Evolutionary conservation across 2,888 invertebrate genomes (phyloP).

Genomic region (Netelia fuscicornis): DNA sequence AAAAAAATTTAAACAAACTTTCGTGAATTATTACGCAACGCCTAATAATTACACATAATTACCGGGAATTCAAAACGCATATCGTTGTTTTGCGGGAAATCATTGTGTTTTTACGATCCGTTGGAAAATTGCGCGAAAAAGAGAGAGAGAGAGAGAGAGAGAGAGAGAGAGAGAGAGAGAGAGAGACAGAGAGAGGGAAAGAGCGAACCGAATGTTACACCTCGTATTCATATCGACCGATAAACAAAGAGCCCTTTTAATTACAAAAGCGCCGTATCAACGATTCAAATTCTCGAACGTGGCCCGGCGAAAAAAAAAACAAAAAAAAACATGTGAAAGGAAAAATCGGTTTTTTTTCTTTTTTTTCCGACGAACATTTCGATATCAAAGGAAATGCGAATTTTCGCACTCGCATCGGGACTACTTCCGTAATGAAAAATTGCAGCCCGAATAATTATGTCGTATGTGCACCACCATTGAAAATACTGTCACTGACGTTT

Average conservation of each 20-base stretch:
- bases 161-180: too few species aligned
- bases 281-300: conserved; percentile 33
- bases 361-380: conserved; percentile 35
- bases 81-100: background rate
- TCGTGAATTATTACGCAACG: background rate
- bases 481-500: conserved; percentile 1
- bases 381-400: conserved; percentile 48
- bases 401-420: conserved; percentile 15
- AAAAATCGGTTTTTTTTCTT: conserved; percentile 22
- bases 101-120: too few species aligned
- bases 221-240: background rate
- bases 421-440: conserved; percentile 57
- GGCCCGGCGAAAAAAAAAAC: background rate
- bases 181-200: too few species aligned
- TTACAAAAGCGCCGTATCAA: background rate
- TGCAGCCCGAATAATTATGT: conserved; percentile 41
- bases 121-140: too few species aligned
- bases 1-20: background rate
- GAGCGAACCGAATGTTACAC: too few species aligned
- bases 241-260: background rate
- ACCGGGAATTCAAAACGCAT: background rate
- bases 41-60: background rate
- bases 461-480: background rate
- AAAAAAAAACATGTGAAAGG: conserved; percentile 28
- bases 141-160: too few species aligned